These are phyloP conservation scores for Adelphocoris suturalis DNA, from an alignment of 2,888 invertebrate species.

Conservation along the genomic window DNA sequence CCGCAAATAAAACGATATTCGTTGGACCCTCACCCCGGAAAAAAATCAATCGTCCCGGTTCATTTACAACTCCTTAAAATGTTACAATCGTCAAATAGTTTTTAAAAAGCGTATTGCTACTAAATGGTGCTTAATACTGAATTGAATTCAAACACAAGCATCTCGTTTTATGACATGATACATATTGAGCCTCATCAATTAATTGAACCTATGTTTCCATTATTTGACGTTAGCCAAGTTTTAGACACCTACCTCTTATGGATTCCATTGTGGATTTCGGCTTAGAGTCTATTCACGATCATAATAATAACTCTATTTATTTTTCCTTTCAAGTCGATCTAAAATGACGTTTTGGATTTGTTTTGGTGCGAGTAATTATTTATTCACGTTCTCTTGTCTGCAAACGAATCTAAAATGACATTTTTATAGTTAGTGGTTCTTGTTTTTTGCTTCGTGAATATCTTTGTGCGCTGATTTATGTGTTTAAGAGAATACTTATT, in stretches of 20 bases:
- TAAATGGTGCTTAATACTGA: conserved; percentile 46
- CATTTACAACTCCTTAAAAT: background rate
- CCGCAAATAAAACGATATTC: background rate
- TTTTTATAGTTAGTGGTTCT: no score
- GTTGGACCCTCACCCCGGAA: background rate
- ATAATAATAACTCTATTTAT: no score
- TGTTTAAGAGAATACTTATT: background rate
- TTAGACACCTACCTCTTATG: background rate
- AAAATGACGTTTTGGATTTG: background rate
- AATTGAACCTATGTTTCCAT: background rate
- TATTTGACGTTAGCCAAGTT: background rate
- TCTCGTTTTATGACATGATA: conserved; percentile 67
- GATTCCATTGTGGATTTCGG: background rate
- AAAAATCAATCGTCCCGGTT: background rate
- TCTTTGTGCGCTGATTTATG: background rate
- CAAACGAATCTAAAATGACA: background rate
- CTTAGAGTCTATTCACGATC: no score
- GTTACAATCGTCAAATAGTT: background rate
- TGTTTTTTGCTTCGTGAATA: background rate
- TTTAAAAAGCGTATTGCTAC: background rate
- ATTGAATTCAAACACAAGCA: conserved; percentile 33
- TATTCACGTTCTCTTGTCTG: conserved; percentile 3
- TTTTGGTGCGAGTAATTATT: conserved; percentile 17
- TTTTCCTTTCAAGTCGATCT: no score
- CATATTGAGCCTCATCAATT: conserved; percentile 60